Conservation (phyloP, 2,113 vertebrate genomes). For the Muntiacus muntjak region DNA sequence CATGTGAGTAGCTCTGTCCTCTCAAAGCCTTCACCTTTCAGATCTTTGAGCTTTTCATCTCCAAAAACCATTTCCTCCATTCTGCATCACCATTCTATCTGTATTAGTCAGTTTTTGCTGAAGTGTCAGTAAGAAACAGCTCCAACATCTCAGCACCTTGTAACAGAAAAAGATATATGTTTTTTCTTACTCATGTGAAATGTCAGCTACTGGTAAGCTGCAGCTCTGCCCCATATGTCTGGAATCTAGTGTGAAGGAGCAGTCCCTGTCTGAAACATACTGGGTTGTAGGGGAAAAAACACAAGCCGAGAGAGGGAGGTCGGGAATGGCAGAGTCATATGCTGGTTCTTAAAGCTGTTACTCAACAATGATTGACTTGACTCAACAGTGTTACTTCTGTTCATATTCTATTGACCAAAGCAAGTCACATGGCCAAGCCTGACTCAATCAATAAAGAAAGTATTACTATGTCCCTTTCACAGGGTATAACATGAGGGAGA, state of each 20-base stretch:
- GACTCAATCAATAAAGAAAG: neutral
- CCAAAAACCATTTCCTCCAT: neutral
- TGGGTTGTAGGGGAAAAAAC: neutral
- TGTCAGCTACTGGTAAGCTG: neutral
- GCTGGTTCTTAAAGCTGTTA: neutral
- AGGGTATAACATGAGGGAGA: neutral
- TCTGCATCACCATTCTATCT: neutral
- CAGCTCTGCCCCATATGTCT: neutral
- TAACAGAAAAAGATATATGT: neutral
- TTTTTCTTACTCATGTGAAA: neutral
- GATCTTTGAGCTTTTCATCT: neutral
- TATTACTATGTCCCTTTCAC: neutral
- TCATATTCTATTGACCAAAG: neutral
- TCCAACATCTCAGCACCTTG: neutral
- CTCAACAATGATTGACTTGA: no score
- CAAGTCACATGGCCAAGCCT: neutral
- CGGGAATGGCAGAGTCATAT: neutral
- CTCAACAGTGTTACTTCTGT: neutral
- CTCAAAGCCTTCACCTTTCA: neutral
- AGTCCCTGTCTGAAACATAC: neutral
- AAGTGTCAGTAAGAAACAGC: neutral
- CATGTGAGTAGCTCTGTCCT: neutral
- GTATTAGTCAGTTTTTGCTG: neutral
- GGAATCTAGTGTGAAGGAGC: neutral
- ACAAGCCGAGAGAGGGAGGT: rapidly evolving